These are phyloP conservation scores for Microchrysa polita DNA, from an alignment of 2,888 invertebrate species.

Conservation along the genomic window DNA sequence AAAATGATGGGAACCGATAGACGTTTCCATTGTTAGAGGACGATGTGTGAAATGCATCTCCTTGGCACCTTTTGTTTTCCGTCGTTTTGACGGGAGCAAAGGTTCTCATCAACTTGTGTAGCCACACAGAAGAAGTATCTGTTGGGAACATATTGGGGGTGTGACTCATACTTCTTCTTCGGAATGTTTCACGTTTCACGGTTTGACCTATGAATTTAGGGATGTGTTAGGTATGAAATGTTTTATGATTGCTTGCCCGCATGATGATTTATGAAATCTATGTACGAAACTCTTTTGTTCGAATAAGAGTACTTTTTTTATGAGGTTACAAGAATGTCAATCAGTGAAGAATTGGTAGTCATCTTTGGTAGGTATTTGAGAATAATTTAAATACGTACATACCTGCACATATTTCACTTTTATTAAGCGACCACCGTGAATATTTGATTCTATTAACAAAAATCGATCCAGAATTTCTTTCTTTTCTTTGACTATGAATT, in stretches of 20 bases:
- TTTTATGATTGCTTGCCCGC: not conserved
- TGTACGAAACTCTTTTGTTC: not conserved
- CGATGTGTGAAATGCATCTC: conserved; percentile 34
- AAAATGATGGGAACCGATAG: conserved; percentile 10
- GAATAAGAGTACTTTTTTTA: too few relatives aligned
- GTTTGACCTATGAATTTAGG: not conserved
- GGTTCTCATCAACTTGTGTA: conserved; percentile 24
- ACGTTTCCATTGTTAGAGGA: not conserved
- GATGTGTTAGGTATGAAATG: not conserved
- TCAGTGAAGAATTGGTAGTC: too few relatives aligned
- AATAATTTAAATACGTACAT: too few relatives aligned
- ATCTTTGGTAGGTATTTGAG: too few relatives aligned
- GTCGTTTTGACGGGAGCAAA: conserved; percentile 36
- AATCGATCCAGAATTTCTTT: too few relatives aligned
- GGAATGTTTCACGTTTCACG: conserved; percentile 12
- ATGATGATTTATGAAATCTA: not conserved
- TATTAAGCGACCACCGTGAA: too few relatives aligned
- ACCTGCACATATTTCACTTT: too few relatives aligned
- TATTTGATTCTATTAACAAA: too few relatives aligned
- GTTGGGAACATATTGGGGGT: not conserved
- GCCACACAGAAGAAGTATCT: conserved; percentile 23
- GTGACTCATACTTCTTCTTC: conserved; percentile 16
- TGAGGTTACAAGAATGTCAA: too few relatives aligned
- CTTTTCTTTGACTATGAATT: too few relatives aligned
- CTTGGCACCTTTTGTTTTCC: conserved; percentile 3